Percentiles rank a stretch among this genome's conserved stretches.
phyloP scores from a whole-genome alignment of 2,113 vertebrate species.

The Malurus elegans region DNA sequence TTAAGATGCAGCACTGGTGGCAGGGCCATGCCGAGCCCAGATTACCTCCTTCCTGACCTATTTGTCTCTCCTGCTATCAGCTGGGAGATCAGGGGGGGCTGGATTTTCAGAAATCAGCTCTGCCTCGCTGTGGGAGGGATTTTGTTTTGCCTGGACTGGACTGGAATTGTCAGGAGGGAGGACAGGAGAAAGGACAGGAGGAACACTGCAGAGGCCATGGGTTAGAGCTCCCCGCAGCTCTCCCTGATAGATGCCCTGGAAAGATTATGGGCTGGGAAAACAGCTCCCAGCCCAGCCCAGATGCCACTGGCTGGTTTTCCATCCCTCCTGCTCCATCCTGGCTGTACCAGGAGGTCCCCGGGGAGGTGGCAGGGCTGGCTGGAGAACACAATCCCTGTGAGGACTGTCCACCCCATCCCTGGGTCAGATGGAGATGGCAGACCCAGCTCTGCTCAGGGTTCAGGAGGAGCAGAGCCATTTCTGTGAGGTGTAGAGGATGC shows the following conservation, averaged over 20 bases:
- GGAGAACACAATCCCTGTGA: not conserved
- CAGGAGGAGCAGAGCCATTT: not conserved
- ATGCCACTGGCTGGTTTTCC: not conserved
- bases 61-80: conserved; percentile 21
- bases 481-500: not conserved
- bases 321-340: not conserved
- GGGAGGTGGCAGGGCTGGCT: not conserved
- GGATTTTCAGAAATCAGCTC: not conserved
- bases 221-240: not conserved
- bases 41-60: conserved; percentile 4
- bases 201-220: not conserved
- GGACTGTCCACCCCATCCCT: not conserved
- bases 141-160: not conserved
- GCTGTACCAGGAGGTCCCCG: not conserved
- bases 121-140: not conserved
- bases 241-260: not conserved
- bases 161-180: not conserved
- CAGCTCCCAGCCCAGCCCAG: not conserved
- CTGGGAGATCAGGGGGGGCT: not conserved
- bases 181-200: not conserved
- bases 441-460: not conserved
- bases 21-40: not conserved
- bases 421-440: not conserved
- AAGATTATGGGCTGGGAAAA: not conserved
- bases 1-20: not conserved